Conservation (phyloP, 2,113 vertebrate genomes). For the Ptychochromis oligacanthus region DNA sequence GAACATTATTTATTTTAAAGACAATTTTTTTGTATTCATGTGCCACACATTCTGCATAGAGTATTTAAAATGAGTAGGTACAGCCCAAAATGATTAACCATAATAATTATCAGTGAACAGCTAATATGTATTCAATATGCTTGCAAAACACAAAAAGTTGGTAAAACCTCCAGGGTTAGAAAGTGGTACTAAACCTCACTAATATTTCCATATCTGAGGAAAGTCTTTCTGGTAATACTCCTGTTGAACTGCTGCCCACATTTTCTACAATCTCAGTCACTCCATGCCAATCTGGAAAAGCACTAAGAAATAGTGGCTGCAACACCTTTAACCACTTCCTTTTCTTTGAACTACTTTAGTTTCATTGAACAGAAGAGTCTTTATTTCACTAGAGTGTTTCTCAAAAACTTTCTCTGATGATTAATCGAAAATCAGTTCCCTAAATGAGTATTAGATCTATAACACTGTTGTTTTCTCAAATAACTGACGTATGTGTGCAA, state of each 20-base stretch:
- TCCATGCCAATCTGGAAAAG: not conserved
- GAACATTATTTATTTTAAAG: too few relatives aligned
- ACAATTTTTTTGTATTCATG: too few relatives aligned
- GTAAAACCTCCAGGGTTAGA: not conserved
- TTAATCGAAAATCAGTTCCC: not conserved
- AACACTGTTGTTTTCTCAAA: not conserved
- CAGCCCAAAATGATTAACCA: not conserved
- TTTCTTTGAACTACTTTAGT: not conserved
- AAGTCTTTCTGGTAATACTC: not conserved
- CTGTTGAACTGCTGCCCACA: not conserved
- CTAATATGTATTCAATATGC: not conserved
- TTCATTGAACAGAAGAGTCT: rapidly evolving
- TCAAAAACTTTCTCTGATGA: not conserved
- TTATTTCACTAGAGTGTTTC: not conserved
- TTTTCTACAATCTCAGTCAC: not conserved
- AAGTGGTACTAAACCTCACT: not conserved
- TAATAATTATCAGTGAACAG: not conserved
- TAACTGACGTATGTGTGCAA: not conserved
- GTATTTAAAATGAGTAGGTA: too few relatives aligned
- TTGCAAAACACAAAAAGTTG: not conserved
- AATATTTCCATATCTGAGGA: not conserved
- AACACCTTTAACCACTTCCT: not conserved
- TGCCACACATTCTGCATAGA: not conserved
- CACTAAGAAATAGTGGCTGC: not conserved
- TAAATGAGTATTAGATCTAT: not conserved